Percentiles rank a stretch among this genome's conserved stretches.
phyloP scores from a whole-genome alignment of 2,797 vertebrate species.

The Peromyscus melanophrys region DNA sequence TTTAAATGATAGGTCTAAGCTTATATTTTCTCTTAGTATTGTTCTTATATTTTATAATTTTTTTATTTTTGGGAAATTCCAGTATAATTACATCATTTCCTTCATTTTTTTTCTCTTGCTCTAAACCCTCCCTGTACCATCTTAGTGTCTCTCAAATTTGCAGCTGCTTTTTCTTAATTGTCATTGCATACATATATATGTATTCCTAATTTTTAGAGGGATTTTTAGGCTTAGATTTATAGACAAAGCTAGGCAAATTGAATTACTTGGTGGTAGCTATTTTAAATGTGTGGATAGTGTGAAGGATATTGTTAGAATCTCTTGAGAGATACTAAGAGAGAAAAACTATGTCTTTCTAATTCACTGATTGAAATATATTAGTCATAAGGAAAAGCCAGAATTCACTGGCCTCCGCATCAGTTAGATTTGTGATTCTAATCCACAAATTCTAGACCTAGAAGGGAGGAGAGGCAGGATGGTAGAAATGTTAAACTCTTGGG shows the following conservation, averaged over 20 bases:
- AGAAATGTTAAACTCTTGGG: not conserved
- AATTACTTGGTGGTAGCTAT: constrained; percentile 8
- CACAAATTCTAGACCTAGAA: not conserved
- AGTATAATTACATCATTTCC: not conserved
- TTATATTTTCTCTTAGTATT: constrained; percentile 29
- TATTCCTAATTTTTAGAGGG: not conserved
- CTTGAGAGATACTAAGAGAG: not conserved
- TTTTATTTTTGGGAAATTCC: not conserved
- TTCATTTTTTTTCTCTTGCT: not conserved
- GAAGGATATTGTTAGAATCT: not conserved
- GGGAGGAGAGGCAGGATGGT: not conserved
- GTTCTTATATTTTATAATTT: not conserved
- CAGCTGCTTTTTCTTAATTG: not conserved
- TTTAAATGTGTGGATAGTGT: not conserved
- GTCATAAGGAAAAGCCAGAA: not conserved
- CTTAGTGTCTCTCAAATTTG: not conserved
- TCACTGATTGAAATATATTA: not conserved
- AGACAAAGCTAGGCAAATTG: not conserved
- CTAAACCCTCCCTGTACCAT: no score
- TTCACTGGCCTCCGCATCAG: not conserved
- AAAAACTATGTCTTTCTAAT: not conserved
- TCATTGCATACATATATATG: not conserved
- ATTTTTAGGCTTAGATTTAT: constrained; percentile 12
- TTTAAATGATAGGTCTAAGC: not conserved
- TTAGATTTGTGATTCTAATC: constrained; percentile 6